Conservation (phyloP, 1,140 invertebrate species). For the Psix sp. region DNA sequence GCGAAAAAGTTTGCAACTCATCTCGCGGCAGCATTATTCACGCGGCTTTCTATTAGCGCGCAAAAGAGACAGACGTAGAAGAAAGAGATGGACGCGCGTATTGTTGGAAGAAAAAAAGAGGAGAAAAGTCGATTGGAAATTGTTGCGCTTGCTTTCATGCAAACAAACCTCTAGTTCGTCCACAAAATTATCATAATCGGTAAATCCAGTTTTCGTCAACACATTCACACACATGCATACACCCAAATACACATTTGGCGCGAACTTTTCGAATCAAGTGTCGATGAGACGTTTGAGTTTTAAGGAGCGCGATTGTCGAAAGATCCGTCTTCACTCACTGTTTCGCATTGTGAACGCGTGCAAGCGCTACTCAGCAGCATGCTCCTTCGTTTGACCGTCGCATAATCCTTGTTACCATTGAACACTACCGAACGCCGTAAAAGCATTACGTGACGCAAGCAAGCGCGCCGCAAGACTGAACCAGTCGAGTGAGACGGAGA, state of each 20-base stretch:
- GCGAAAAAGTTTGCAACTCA: background rate
- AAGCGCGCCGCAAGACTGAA: conserved; percentile 28
- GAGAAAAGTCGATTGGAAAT: too few relatives aligned
- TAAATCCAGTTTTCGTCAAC: too few relatives aligned
- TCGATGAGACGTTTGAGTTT: too few relatives aligned
- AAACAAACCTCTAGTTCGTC: background rate
- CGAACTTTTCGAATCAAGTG: too few relatives aligned
- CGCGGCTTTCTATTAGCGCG: conserved; percentile 4
- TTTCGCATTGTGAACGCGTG: conserved; percentile 13
- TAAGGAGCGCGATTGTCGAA: too few relatives aligned
- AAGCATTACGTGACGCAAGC: conserved; percentile 7
- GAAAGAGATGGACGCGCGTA: too few relatives aligned
- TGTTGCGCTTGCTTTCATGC: background rate
- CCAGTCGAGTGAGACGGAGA: conserved; percentile 29
- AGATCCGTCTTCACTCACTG: conserved; percentile 18
- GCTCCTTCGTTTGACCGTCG: background rate
- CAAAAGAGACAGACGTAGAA: background rate
- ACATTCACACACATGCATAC: too few relatives aligned
- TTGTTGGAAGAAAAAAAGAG: too few relatives aligned
- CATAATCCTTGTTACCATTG: background rate
- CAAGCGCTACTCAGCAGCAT: conserved; percentile 9
- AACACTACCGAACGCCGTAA: background rate
- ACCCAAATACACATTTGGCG: too few relatives aligned
- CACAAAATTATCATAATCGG: conserved; percentile 1
- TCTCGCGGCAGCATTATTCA: conserved; percentile 2